Evolutionary conservation across 2,888 invertebrate genomes (phyloP), one percentile per base, ranked within the genome.

Genomic region (Dryocosmus kuriphilus): DNA sequence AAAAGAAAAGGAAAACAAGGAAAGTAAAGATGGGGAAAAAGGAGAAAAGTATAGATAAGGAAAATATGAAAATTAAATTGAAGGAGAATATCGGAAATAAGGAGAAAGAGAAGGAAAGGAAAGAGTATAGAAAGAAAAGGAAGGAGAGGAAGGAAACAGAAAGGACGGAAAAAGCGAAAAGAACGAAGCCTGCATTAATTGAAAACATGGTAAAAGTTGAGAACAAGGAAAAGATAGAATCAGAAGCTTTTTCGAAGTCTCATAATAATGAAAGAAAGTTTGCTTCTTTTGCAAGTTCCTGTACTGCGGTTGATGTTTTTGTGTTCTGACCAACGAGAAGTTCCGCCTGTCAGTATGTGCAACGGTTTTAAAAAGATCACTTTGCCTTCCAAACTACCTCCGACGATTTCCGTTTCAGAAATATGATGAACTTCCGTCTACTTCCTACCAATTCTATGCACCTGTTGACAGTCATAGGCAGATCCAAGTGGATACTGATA

Each of bases 161-260:
- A 77, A 76, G 32, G 76, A 74, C n/a, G 9, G 41, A 78, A 77
- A 65, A 65, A 38, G 38, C 16, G 14, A 65, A 65, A 65, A 65
- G 38, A 38, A 38, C 41, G 8, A 65, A 65, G 38, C 14, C 14
- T 22, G 63, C 35, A 14, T 9, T 63, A 35, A 35, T 11, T 30
- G 11, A 63, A 3, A 38, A 65, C 9, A 24, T 14, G 16, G 24
- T 9, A 41, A 35, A 41, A 27, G 38, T 16, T 5, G 65, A 65
- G 5, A 38, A 80, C 65, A 16, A 41, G 77, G 61, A 73, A 67
- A 74, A 60, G n/a, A 22, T 9, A 51, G 27, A 71, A 14, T 30
- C 46, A 6, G 71, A 71, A n/a, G 71, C 38, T 67, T 24, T 38
- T 67, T 27, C 16, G 11, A 71, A n/a, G 11, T 27, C 46, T 27